Conservation (phyloP, 2,797 vertebrate genomes). For the Picus viridis region DNA sequence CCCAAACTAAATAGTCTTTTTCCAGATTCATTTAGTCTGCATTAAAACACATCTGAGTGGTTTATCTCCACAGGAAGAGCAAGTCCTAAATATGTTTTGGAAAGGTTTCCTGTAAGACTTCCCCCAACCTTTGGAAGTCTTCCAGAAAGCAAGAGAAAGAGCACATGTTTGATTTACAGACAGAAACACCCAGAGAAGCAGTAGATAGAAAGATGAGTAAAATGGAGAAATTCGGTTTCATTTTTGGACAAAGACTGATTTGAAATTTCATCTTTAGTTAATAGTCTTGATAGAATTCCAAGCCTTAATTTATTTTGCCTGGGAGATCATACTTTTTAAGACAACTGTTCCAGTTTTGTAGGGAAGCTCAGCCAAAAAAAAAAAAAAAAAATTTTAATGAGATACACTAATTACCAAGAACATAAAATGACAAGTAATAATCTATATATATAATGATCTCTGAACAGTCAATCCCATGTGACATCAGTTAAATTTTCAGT, state of each 20-base stretch:
- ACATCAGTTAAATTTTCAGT: background rate
- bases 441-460: background rate
- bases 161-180: constrained; percentile 15
- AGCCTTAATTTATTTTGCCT: constrained; percentile 32
- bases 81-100: constrained; percentile 51
- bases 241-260: constrained; percentile 6
- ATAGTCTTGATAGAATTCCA: constrained; percentile 39
- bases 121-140: constrained; percentile 21
- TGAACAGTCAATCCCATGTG: background rate
- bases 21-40: background rate
- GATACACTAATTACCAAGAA: constrained; percentile 11
- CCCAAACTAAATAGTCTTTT: background rate
- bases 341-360: background rate
- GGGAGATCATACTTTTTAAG: background rate
- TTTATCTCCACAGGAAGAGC: constrained; percentile 44
- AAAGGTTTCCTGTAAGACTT: constrained; percentile 60
- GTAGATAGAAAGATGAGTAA: background rate
- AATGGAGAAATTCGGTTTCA: background rate
- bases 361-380: constrained; percentile 19
- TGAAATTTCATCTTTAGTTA: constrained; percentile 14
- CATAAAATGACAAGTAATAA: constrained; percentile 1
- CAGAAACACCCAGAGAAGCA: background rate
- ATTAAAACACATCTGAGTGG: background rate
- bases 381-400: constrained; percentile 48
- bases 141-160: constrained; percentile 27